Conservation (phyloP, 2,113 vertebrate species). For the Neolamprologus longior region DNA sequence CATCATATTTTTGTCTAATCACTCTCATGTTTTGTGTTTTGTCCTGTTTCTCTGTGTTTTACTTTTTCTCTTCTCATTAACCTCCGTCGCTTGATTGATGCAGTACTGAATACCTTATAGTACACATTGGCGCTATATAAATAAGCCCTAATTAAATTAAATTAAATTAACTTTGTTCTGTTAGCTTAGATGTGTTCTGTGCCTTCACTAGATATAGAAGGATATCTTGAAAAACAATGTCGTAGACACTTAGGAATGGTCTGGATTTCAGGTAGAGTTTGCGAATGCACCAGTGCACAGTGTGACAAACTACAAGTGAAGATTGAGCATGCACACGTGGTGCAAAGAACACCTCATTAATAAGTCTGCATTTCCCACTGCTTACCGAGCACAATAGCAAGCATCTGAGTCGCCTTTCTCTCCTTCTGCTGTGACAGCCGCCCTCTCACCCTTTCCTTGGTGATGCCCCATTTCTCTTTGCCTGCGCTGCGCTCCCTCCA, state of each 20-base stretch:
- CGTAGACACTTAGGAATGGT: accelerated
- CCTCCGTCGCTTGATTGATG: neutral
- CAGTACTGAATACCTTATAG: neutral
- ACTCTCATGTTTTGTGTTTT: neutral
- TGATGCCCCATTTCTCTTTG: slow-evolving; percentile 47
- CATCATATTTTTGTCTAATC: neutral
- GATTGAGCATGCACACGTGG: neutral
- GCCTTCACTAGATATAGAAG: neutral
- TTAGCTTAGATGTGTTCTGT: neutral
- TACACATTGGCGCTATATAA: neutral
- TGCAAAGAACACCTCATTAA: neutral
- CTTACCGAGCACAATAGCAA: slow-evolving; percentile 75
- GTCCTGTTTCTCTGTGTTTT: neutral
- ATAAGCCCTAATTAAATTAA: neutral
- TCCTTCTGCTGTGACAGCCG: slow-evolving; percentile 75
- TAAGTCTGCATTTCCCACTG: neutral
- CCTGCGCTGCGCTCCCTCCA: slow-evolving; percentile 51
- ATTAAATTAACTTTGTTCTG: neutral
- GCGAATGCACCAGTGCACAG: neutral
- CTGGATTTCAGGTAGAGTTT: neutral
- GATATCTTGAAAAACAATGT: neutral
- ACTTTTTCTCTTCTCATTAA: neutral
- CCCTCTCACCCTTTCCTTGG: slow-evolving; percentile 64
- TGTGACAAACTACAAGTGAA: neutral
- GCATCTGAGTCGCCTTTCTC: slow-evolving; percentile 75